Percentiles rank a stretch among this genome's conserved stretches.
Conservation (phyloP, 2,113 vertebrate species). For the Morone saxatilis region DNA sequence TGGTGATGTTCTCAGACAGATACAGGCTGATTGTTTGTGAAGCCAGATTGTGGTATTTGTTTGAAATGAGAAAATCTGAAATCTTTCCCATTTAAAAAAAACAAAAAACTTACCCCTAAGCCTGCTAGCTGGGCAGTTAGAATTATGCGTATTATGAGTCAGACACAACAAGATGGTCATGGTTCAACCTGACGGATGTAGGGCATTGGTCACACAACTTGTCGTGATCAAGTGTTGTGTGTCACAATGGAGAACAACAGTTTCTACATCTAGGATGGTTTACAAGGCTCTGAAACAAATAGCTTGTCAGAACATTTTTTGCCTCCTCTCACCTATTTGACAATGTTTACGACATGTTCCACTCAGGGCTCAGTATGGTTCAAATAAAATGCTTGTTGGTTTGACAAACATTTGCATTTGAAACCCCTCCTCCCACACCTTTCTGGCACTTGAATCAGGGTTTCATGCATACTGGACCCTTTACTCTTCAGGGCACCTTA, state of each 20-base stretch:
- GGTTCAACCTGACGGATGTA: neutral
- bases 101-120: neutral
- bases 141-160: neutral
- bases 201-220: neutral
- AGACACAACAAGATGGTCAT: neutral
- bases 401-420: neutral
- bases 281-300: neutral
- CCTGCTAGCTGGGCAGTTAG: neutral
- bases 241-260: neutral
- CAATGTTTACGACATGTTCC: neutral
- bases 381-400: neutral
- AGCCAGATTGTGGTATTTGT: neutral
- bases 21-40: too few relatives aligned
- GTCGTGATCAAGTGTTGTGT: neutral
- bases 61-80: neutral
- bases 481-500: neutral
- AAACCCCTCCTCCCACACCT: neutral
- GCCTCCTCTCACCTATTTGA: neutral
- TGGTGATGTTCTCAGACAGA: neutral
- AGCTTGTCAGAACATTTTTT: neutral
- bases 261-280: neutral
- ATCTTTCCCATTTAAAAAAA: neutral
- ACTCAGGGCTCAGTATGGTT: neutral
- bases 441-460: neutral
- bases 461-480: neutral